Conservation (phyloP, 1,140 invertebrate genomes). For the Drosophila sulfurigaster region DNA sequence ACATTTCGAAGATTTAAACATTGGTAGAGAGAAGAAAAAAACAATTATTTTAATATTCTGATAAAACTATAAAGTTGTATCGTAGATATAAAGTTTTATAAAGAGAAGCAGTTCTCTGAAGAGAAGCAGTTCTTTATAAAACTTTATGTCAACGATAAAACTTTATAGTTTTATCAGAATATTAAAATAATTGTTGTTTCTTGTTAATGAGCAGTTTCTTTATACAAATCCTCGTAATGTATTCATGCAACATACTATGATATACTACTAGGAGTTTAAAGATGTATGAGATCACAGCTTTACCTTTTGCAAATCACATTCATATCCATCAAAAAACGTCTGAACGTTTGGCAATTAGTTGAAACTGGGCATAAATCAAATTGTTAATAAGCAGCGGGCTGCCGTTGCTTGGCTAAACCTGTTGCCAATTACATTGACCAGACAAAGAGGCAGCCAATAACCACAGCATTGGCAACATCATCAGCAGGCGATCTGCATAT, state of each 20-base stretch:
- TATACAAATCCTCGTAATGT: neutral
- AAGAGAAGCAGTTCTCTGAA: too few species aligned
- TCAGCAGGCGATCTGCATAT: conserved; percentile 12
- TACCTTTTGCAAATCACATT: conserved; percentile 33
- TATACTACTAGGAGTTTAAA: neutral
- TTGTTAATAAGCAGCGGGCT: conserved; percentile 60
- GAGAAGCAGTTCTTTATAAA: too few species aligned
- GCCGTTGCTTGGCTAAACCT: conserved; percentile 52
- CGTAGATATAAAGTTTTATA: too few species aligned
- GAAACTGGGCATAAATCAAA: conserved; percentile 66
- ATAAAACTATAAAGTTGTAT: too few species aligned
- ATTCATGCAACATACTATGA: too few species aligned
- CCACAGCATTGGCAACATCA: conserved; percentile 16
- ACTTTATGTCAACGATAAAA: too few species aligned
- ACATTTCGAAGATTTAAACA: too few species aligned
- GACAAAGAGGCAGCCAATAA: conserved; percentile 25
- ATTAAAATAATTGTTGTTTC: too few species aligned
- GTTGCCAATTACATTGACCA: conserved; percentile 51
- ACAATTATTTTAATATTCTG: too few species aligned
- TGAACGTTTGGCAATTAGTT: conserved; percentile 62
- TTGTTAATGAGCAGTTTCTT: too few species aligned
- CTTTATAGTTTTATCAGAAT: too few species aligned
- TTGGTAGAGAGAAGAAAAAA: too few species aligned
- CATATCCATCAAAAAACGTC: conserved; percentile 39
- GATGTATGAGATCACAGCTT: conserved; percentile 4